Base-by-base conservation (phyloP, 2,888 invertebrate genomes). In the Chloromyia formosa region DNA sequence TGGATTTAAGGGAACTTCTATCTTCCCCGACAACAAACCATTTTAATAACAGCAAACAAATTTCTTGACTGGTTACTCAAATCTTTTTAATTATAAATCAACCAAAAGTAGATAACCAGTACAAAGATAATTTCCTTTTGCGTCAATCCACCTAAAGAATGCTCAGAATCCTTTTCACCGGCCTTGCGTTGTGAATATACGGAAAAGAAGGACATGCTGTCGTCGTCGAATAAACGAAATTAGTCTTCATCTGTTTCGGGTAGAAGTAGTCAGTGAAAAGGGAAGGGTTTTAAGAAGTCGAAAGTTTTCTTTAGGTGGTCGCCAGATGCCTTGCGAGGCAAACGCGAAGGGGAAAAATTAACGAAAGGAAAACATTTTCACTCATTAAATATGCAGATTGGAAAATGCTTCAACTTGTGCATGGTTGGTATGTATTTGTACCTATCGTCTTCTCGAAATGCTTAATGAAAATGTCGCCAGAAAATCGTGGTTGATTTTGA, bases 381-480 rank as follows among this genome's bases (percentile, higher is more conserved):
- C 76, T 76, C 76, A 76, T 76, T 76, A 76, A 75, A 73, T 76
- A 76, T 76, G 76, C 76, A 76, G 76, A 76, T 76, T 76, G 76
- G 69, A 76, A 76, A 76, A 76, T 60, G 75, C 76, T 75, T 69
- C 49, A 75, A 73, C 53, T 73, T 76, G 35, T 40, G 40, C 40
- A 56, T 40, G 56, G 40, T 12, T 20, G 61, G 61, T 14, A 27
- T 18, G 16, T 53, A 16, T 71, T 71, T 18, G 56, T 71, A 71
- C 71, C 71, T 71, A 56, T 71, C 58, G 56, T 71, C 42, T 68
- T 20, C 27, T 18, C 40, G 16, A 40, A 71, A 58, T 22, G 22
- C 23, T 22, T 27, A 66, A 66, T 66, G 42, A 49, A 66, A 66
- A 66, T 60, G 45, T 72, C 60, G 45, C 23, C 23, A 60, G 72